Evolutionary conservation across 1,140 invertebrate species (phyloP).

Genomic region (Apis dorsata): DNA sequence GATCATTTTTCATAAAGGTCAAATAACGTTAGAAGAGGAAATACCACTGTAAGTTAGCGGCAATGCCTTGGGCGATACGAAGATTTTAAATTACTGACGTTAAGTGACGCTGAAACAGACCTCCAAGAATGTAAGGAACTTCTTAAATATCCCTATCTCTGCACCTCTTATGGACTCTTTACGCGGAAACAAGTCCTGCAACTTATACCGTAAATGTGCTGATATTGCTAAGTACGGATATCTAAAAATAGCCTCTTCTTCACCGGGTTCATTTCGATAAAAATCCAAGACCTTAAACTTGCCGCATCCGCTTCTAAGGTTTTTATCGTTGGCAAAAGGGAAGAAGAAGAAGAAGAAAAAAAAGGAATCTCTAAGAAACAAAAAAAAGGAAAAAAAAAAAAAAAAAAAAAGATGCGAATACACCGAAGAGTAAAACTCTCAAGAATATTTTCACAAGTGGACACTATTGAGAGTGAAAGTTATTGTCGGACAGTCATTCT

Average conservation of each 20-base stretch:
- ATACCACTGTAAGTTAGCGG: conserved; percentile 13
- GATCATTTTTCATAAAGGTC: conserved; percentile 37
- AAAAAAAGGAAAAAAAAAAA: too few species aligned
- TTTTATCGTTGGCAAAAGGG: background rate
- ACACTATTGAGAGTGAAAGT: too few species aligned
- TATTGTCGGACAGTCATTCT: too few species aligned
- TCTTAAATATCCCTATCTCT: conserved; percentile 32
- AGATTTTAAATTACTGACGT: conserved; percentile 29
- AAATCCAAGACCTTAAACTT: conserved; percentile 17
- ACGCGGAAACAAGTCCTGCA: conserved; percentile 29
- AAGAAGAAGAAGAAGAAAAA: too few species aligned
- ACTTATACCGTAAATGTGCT: background rate
- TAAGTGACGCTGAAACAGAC: conserved; percentile 10
- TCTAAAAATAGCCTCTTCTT: conserved; percentile 26
- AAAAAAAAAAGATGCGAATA: too few species aligned
- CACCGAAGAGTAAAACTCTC: too few species aligned
- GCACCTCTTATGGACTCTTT: conserved; percentile 21
- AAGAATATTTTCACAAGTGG: too few species aligned
- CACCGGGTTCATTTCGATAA: background rate
- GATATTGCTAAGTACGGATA: conserved; percentile 32
- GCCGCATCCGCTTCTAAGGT: background rate
- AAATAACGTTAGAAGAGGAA: conserved; percentile 35
- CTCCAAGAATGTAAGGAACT: conserved; percentile 27
- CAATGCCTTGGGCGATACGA: conserved; percentile 8
- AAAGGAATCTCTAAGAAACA: too few species aligned